phyloP scores from a whole-genome alignment of 2,113 vertebrate species.

The Rhabdornis inornatus region DNA sequence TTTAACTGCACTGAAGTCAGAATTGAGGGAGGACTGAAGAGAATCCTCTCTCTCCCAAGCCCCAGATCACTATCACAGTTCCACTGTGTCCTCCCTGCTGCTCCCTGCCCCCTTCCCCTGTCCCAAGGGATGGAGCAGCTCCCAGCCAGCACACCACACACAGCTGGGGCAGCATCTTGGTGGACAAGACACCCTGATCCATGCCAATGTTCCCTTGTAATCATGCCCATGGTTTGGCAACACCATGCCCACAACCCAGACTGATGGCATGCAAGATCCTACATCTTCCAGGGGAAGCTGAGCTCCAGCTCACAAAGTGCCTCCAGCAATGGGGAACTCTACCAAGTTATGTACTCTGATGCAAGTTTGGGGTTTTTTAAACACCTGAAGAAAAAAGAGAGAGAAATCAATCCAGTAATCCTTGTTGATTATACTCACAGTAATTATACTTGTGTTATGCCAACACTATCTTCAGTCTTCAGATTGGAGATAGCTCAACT shows the following conservation, averaged over 20 bases:
- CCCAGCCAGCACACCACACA: background rate
- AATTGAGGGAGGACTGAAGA: background rate
- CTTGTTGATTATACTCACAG: constrained; percentile 26
- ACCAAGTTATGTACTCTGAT: constrained; percentile 30
- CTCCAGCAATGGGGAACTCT: constrained; percentile 46
- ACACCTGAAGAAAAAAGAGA: background rate
- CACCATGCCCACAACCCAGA: background rate
- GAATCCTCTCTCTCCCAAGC: background rate
- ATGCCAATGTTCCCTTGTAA: background rate
- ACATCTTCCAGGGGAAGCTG: background rate
- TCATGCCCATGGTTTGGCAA: background rate
- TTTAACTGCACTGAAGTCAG: background rate
- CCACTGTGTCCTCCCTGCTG: background rate
- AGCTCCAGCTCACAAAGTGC: background rate
- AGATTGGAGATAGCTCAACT: background rate
- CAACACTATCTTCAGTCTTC: constrained; percentile 18
- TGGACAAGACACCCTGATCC: accelerated
- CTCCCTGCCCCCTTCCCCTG: background rate
- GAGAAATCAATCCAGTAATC: constrained; percentile 13
- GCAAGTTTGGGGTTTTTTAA: constrained; percentile 54
- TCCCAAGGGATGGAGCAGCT: background rate
- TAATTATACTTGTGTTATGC: constrained; percentile 28
- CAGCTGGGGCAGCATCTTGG: background rate
- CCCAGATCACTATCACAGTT: background rate
- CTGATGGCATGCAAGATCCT: background rate